Evolutionary conservation across 2,888 invertebrate species (phyloP), one percentile per base, ranked within the genome.

Genomic region (Tillus elongatus): DNA sequence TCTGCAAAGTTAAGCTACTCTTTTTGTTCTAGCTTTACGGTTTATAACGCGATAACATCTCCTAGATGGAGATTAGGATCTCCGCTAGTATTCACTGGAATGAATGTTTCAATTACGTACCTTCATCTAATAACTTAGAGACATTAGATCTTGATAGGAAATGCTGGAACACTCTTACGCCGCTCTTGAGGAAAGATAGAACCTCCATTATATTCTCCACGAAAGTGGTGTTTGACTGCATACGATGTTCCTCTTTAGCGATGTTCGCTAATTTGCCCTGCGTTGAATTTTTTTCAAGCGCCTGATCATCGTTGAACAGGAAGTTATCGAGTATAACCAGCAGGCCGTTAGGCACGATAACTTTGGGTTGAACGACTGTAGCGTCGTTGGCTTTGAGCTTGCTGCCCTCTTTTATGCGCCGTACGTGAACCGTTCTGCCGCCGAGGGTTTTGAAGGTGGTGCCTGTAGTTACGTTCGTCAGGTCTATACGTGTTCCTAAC

Each of bases 81-180:
- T n/a, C n/a, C n/a, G n/a, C n/a, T n/a, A n/a, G n/a, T n/a, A n/a
- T n/a, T n/a, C n/a, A n/a, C n/a, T n/a, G n/a, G n/a, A n/a, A n/a
- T n/a, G n/a, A n/a, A n/a, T n/a, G n/a, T n/a, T n/a, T n/a, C n/a
- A n/a, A n/a, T n/a, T n/a, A 19, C n/a, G 6, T 54, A 70, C 70
- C 69, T 53, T 73, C 71, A 55, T 68, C 68, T 45, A 75, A 64
- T 26, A 67, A 52, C 52, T 70, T 67, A 30, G 74, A 73, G 32
- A 77, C 71, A 59, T 75, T 76, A 44, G 75, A 75, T 54, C 73
- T 68, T 15, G 72, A 69, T 43, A 77, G 63, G 53, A 76, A 75
- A 57, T 75, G 75, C 52, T 75, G 74, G 57, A 77, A 77, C 34
- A 76, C 75, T 56, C 75, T 68, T 39, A 75, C 75, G 39, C 76